Percentiles rank a stretch among this genome's conserved stretches.
Conservation (phyloP, 2,797 vertebrate species). For the Tympanoctomys barrerae region DNA sequence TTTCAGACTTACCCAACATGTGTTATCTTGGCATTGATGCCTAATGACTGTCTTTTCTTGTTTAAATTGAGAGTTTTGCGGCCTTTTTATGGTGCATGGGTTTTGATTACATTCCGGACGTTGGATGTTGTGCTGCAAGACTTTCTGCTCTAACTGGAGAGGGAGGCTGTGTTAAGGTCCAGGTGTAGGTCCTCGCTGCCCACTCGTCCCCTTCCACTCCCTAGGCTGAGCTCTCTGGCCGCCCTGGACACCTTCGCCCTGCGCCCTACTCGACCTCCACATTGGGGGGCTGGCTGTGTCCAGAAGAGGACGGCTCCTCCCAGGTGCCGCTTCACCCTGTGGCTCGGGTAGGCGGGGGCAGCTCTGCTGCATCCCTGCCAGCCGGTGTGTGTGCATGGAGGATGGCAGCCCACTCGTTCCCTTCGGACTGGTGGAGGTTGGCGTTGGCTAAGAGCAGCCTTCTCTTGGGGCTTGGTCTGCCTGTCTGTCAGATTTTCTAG, state of each 20-base stretch:
- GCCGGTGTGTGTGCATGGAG: neutral
- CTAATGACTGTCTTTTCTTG: constrained; percentile 19
- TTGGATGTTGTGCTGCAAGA: neutral
- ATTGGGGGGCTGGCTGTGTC: neutral
- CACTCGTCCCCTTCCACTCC: neutral
- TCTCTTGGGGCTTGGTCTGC: neutral
- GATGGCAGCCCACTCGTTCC: neutral
- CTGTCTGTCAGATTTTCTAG: neutral
- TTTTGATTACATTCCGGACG: neutral
- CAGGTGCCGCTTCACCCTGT: neutral
- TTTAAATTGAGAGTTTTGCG: neutral
- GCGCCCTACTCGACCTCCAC: neutral
- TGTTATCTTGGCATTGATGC: neutral
- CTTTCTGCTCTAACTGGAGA: neutral
- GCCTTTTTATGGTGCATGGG: neutral
- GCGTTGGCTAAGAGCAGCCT: neutral
- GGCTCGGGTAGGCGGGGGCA: neutral
- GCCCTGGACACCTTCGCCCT: neutral
- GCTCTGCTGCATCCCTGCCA: neutral
- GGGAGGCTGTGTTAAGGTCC: neutral
- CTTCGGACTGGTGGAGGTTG: neutral
- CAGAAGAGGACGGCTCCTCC: neutral
- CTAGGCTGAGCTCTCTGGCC: neutral
- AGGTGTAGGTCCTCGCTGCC: neutral
- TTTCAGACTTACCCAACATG: neutral